Percentiles rank a stretch among this genome's conserved stretches.
Conservation (phyloP, 1,140 invertebrate genomes). For the Drosophila lacteicornis region DNA sequence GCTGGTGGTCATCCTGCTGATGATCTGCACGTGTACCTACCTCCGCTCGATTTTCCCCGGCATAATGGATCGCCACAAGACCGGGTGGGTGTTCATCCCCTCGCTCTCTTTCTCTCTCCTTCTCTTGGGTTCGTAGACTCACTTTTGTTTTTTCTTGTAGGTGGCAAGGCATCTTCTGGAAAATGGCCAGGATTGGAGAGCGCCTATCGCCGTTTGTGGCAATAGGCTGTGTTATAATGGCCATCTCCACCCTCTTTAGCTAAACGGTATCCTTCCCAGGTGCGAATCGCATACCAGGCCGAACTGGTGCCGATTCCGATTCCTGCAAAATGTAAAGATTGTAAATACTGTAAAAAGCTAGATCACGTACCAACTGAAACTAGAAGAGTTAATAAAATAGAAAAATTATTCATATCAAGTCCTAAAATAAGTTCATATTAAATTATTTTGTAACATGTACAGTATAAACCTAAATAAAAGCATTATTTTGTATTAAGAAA, state of each 20-base stretch:
- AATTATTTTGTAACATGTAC: no score
- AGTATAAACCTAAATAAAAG: no score
- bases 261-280: neutral
- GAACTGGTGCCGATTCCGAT: neutral
- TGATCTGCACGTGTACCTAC: conserved; percentile 99
- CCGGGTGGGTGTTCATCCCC: conserved; percentile 91
- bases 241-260: neutral
- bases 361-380: no score
- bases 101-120: no score
- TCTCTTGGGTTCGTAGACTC: neutral
- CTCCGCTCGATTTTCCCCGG: conserved; percentile 95
- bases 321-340: neutral
- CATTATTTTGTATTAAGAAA: no score
- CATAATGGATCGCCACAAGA: conserved; percentile 97
- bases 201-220: conserved; percentile 2
- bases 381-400: neutral
- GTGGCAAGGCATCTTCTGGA: conserved; percentile 4
- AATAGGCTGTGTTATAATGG: neutral
- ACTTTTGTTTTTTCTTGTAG: neutral
- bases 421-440: no score
- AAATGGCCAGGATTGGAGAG: conserved; percentile 13
- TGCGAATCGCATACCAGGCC: no score
- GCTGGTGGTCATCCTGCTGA: conserved; percentile 94
- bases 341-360: neutral
- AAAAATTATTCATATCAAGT: no score